phyloP scores from a whole-genome alignment of 2,113 vertebrate species.

The Rhodinocichla rosea region DNA sequence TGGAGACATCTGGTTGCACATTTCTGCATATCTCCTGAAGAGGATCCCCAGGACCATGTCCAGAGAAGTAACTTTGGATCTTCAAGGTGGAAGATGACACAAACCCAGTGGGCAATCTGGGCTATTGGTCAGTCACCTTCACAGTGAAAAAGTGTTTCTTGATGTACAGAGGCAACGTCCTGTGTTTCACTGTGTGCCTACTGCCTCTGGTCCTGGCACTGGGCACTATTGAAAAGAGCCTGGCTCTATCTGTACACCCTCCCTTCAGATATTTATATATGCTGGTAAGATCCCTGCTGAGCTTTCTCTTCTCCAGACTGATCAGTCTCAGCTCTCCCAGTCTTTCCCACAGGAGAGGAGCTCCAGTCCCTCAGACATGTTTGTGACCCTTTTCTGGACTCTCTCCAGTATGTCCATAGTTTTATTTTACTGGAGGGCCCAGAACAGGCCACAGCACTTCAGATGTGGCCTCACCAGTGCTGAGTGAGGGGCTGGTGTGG shows the following conservation, averaged over 20 bases:
- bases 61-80: background rate
- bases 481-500: background rate
- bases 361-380: background rate
- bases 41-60: background rate
- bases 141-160: background rate
- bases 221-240: background rate
- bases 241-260: background rate
- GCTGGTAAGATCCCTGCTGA: background rate
- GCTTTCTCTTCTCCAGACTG: background rate
- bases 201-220: background rate
- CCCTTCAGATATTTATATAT: background rate
- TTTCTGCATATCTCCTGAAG: background rate
- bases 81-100: background rate
- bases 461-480: background rate
- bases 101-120: background rate
- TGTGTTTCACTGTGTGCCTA: background rate
- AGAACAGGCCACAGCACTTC: background rate
- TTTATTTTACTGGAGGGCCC: background rate
- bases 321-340: background rate
- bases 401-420: background rate
- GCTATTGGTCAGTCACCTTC: background rate
- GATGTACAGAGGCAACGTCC: background rate
- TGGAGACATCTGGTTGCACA: background rate
- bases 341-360: background rate
- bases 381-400: background rate